phyloP scores from a whole-genome alignment of 2,113 vertebrate genomes.

The Craseonycteris thonglongyai region DNA sequence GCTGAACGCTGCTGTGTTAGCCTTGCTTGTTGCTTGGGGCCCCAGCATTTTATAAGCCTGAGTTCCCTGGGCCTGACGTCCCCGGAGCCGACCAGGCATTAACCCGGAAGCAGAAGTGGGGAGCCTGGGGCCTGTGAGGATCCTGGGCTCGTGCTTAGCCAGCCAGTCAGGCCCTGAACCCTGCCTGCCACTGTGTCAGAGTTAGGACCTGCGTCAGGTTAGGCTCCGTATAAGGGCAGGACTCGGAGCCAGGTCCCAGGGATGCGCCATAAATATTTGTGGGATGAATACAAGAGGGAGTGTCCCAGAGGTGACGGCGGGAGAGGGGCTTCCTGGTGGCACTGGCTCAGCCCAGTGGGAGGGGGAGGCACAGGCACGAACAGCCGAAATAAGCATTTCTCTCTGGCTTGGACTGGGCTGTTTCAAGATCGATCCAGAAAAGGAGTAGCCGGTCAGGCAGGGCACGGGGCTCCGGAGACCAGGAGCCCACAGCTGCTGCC shows the following conservation, averaged over 20 bases:
- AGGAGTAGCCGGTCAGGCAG: neutral
- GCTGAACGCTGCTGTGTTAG: neutral
- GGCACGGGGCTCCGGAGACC: neutral
- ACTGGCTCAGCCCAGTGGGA: neutral
- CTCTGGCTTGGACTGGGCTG: neutral
- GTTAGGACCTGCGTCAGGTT: neutral
- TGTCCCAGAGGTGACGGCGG: neutral
- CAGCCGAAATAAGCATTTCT: neutral
- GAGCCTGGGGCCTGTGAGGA: neutral
- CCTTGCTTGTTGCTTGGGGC: neutral
- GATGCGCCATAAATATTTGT: constrained; percentile 19
- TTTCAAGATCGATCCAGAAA: constrained; percentile 50
- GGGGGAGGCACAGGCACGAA: neutral
- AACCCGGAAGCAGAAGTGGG: neutral
- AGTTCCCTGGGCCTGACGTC: neutral
- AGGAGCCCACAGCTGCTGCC: neutral
- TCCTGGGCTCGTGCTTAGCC: accelerated
- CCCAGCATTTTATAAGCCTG: neutral
- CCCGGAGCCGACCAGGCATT: neutral
- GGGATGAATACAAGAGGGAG: neutral
- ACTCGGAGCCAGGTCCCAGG: neutral
- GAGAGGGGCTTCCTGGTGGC: neutral
- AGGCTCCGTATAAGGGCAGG: neutral
- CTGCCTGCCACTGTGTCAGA: neutral
- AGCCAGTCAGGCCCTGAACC: neutral